Evolutionary conservation across 2,113 vertebrate genomes (phyloP), one percentile per base, ranked within the genome.

Genomic region (Gobius niger): DNA sequence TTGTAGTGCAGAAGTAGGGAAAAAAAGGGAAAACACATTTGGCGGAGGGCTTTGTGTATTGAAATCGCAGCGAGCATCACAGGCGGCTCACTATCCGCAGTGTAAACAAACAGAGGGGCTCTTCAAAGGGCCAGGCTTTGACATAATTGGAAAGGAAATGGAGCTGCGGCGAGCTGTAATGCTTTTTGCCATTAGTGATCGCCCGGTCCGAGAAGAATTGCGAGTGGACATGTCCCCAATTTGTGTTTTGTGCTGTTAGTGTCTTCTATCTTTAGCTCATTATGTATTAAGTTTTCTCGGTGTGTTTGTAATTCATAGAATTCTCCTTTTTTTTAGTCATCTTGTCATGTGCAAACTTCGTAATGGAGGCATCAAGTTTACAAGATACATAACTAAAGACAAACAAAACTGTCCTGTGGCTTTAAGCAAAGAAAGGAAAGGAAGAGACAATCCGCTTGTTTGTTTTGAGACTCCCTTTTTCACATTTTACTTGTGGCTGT

Each of bases 91-190:
- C 70, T 71, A 59, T 77, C 78, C 70, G 44, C 70, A 65, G 53
- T 82, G 83, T 81, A 85, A 85, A 87, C 84, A 88, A 88, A 89
- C 81, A 84, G 60, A 83, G 76, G 75, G 76, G 78, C 81, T 81
- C 83, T 89, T 88, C 83, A 89, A 82, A 84, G 83, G 56, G 83
- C 84, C 60, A 46, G 78, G 71, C 74, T 73, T 77, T 6, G 12
- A 82, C 70, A 77, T 86, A 83, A 90, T 86, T 88, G 83, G 69
- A 77, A 80, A 88, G 85, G 83, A 90, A 89, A 89, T 89, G 70
- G 82, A 87, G 61, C 69, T 63, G 16, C 77, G 74, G 70, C 67
- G 56, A 6, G 78, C 72, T 63, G 70, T 80, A 78, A 83, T 82
- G 79, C 73, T 72, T 67, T 76, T 68, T 70, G 60, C 80, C 81